Percentiles rank a stretch among this genome's conserved stretches.
Conservation (phyloP, 2,888 invertebrate genomes). For the Galerucella calmariensis region DNA sequence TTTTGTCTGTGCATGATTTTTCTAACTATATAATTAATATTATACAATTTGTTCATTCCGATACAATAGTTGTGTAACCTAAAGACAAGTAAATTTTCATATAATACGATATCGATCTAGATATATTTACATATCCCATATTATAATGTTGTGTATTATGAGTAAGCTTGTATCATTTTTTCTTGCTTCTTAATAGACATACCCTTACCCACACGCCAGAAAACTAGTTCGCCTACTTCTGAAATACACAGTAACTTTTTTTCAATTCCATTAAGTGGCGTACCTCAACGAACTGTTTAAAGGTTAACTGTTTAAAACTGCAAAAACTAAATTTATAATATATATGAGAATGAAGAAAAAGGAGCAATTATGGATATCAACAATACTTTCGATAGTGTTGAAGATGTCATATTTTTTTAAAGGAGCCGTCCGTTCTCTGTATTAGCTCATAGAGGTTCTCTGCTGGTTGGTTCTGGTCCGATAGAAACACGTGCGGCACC, state of each 20-base stretch:
- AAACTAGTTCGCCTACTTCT: constrained; percentile 47
- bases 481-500: too few species aligned
- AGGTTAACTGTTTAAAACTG: neutral
- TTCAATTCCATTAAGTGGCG: constrained; percentile 7
- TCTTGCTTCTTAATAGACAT: constrained; percentile 41
- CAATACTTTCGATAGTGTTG: neutral
- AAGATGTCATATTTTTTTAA: neutral
- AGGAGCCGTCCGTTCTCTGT: too few species aligned
- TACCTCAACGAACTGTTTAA: neutral
- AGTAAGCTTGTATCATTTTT: constrained; percentile 39
- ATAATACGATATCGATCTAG: constrained; percentile 35
- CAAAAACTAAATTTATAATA: too few species aligned
- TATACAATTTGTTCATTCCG: constrained; percentile 20
- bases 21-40: neutral
- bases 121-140: constrained; percentile 39
- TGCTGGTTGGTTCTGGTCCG: too few species aligned
- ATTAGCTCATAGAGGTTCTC: too few species aligned
- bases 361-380: neutral
- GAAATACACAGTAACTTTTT: constrained; percentile 32
- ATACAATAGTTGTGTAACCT: constrained; percentile 35
- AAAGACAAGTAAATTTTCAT: constrained; percentile 30
- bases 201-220: constrained; percentile 43
- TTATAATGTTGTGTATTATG: constrained; percentile 39
- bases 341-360: too few species aligned
- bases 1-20: too few species aligned